Conservation (phyloP, 2,113 vertebrate genomes). For the Tauraco erythrolophus region DNA sequence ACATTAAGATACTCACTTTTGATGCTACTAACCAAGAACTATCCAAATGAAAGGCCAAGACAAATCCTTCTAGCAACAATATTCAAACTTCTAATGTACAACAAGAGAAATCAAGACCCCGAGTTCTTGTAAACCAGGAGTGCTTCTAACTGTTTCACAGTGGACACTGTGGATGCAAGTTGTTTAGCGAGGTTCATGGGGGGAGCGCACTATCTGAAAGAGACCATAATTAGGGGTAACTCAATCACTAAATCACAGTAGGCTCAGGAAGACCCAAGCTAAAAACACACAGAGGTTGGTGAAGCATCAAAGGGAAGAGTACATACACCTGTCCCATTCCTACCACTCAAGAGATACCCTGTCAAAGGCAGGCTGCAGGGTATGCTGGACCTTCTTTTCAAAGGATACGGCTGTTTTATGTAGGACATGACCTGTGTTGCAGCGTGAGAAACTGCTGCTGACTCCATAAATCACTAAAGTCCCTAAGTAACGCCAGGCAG, state of each 20-base stretch:
- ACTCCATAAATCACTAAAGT: neutral
- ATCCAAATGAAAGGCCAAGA: neutral
- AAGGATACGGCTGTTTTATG: neutral
- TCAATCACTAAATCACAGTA: neutral
- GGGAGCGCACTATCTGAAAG: neutral
- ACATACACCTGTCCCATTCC: neutral
- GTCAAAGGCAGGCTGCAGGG: neutral
- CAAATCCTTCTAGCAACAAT: neutral
- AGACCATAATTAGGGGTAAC: neutral
- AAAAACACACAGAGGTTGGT: neutral
- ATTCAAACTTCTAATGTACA: neutral
- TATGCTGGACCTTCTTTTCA: neutral
- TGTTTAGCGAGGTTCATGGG: neutral
- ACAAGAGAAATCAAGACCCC: neutral
- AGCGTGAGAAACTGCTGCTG: neutral
- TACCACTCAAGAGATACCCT: rapidly evolving
- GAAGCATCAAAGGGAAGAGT: neutral
- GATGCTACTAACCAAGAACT: neutral
- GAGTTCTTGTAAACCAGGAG: neutral
- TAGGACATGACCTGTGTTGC: neutral
- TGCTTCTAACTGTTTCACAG: neutral
- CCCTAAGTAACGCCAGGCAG: neutral
- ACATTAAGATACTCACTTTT: neutral
- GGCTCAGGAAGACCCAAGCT: neutral
- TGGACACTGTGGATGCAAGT: neutral